A percentile compares a stretch with the other conserved stretches of the same genome.
These are phyloP conservation scores for Cryptocephalus moraei DNA, from an alignment of 2,888 invertebrate genomes.

Conservation along the genomic window DNA sequence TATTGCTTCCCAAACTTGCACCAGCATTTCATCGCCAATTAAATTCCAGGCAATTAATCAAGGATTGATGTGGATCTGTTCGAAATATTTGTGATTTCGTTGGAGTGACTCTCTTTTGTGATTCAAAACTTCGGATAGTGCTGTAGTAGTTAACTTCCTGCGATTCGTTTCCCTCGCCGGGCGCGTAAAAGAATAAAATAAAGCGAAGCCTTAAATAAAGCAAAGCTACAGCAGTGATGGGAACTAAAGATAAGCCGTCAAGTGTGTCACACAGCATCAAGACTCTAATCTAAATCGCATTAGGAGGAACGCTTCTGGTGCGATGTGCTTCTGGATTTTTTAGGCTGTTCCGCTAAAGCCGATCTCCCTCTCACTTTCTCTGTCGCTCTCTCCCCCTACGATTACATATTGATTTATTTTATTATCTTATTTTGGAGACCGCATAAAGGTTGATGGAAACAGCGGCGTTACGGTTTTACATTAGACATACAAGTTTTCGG, in stretches of 20 bases:
- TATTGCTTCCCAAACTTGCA: too few relatives aligned
- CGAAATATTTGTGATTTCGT: too few relatives aligned
- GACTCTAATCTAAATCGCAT: constrained; percentile 36
- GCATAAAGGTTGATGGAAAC: constrained; percentile 4
- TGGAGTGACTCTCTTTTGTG: too few relatives aligned
- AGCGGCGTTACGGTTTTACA: constrained; percentile 1
- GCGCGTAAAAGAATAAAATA: too few relatives aligned
- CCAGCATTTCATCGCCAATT: too few relatives aligned
- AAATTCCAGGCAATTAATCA: too few relatives aligned
- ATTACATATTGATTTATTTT: constrained; percentile 7
- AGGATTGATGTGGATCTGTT: too few relatives aligned
- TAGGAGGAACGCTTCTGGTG: constrained; percentile 13
- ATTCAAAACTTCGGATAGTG: too few relatives aligned
- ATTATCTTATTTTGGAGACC: constrained; percentile 2
- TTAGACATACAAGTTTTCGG: constrained; percentile 4
- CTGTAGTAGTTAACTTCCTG: too few relatives aligned
- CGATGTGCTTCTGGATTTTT: not conserved
- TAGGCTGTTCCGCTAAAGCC: not conserved
- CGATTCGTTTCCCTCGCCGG: too few relatives aligned
- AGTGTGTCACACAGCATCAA: constrained; percentile 34
- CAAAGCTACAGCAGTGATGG: constrained; percentile 15
- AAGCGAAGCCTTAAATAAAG: not conserved
- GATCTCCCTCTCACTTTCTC: not conserved
- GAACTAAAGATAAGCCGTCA: constrained; percentile 30
- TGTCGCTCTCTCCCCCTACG: not conserved